Conservation (phyloP, 2,888 invertebrate genomes). For the Calliphora vomitoria region DNA sequence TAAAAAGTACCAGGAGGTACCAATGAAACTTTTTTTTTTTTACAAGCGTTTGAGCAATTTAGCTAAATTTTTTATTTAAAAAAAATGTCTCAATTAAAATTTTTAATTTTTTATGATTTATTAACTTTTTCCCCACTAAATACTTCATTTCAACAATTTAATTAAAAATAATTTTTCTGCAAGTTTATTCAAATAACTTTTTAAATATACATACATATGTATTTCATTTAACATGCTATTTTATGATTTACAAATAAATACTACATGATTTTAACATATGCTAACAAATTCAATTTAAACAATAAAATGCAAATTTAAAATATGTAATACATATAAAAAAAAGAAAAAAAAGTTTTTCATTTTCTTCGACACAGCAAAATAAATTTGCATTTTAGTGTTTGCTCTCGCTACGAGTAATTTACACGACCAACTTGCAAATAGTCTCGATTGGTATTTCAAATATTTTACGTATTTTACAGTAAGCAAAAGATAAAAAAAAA, state of each 20-base stretch:
- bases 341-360: neutral
- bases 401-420: slow-evolving; percentile 13
- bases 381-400: slow-evolving; percentile 25
- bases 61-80: too few relatives aligned
- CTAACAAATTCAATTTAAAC: slow-evolving; percentile 22
- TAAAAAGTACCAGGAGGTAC: too few relatives aligned
- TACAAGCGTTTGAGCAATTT: too few relatives aligned
- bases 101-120: neutral
- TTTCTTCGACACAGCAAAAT: slow-evolving; percentile 13
- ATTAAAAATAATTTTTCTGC: neutral
- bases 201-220: too few relatives aligned
- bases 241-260: slow-evolving; percentile 30
- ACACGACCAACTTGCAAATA: slow-evolving; percentile 29
- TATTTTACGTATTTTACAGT: slow-evolving; percentile 54
- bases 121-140: neutral
- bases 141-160: neutral
- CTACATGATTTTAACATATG: neutral
- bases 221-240: neutral
- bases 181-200: too few relatives aligned
- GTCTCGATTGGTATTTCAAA: slow-evolving; percentile 65
- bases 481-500: slow-evolving; percentile 13
- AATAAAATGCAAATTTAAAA: slow-evolving; percentile 34
- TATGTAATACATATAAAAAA: neutral
- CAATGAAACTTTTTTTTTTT: too few relatives aligned
- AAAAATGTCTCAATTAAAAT: neutral